Base-by-base conservation (phyloP, 2,113 vertebrate genomes). In the Nothoprocta perdicaria region DNA sequence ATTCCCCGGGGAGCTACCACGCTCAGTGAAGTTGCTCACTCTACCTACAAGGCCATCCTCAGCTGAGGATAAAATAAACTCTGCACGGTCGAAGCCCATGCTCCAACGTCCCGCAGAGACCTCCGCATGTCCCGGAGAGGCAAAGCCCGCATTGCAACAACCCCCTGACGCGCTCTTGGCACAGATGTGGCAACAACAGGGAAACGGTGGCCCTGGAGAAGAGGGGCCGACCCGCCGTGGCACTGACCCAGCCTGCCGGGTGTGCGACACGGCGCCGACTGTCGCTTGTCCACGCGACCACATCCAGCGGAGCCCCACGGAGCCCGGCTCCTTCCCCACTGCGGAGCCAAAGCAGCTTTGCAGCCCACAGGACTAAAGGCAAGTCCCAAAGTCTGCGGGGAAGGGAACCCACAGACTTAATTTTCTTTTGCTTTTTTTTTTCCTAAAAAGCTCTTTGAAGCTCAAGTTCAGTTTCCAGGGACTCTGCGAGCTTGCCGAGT, bases 381-480 rank as follows among this genome's bases (percentile, higher is more conserved):
- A 29, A 57, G 8, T 11, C 72, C 71, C 66, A 50, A 73, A 71
- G 81, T 45, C 61, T 46, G 81, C 76, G 0, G 3, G 93, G 89
- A 87, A 95, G 80, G 87, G 93, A 93, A 91, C 11, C 23, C 38
- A 74, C 82, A 74, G 67, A 38, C 24, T 62, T 75, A 29, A 27
- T 11, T 31, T 46, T 10, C 40, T 29, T 12, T 50, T 68, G 31
- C 60, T 60, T 22, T 38, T 24, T 62, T 60, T 48, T 48, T 48
- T 48, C 18, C 21, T 48, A 16, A 46, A 46, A 26, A 21, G 3
- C 73, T 57, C 60, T 75, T 77, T 94, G 45, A 91, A 89, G 88
- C 85, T 95, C 87, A 84, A 93, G 73, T 87, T 94, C 74, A 74
- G 31, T 89, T 87, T 93, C 57, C 48, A 92, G 89, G 77, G 90